Percentiles rank a stretch among this genome's conserved stretches.
These are phyloP conservation scores for Buathra laborator DNA, from an alignment of 2,888 invertebrate species.

Conservation along the genomic window DNA sequence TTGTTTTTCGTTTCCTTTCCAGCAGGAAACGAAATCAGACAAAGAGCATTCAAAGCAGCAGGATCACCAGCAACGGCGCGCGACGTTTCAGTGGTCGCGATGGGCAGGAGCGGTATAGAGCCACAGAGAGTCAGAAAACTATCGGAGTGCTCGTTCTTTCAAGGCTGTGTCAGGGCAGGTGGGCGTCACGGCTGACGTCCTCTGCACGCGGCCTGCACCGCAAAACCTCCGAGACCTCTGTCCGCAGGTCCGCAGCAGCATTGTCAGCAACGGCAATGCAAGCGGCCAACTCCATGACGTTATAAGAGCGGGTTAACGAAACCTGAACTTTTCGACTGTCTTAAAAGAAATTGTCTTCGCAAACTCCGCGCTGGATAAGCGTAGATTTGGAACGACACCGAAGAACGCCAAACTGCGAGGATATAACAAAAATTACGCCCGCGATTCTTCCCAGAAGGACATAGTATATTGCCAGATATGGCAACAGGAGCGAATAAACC, in stretches of 20 bases:
- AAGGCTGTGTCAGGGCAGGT: conserved; percentile 76
- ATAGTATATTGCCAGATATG: neutral
- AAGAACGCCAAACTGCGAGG: conserved; percentile 9
- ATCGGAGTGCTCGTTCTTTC: conserved; percentile 59
- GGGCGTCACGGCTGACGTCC: conserved; percentile 78
- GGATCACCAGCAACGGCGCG: conserved; percentile 69
- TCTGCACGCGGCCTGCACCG: conserved; percentile 63
- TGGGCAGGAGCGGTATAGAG: conserved; percentile 35
- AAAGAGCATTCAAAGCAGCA: conserved; percentile 58
- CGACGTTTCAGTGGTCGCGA: conserved; percentile 70
- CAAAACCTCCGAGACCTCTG: conserved; percentile 64
- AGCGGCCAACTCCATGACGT: neutral
- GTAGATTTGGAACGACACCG: neutral
- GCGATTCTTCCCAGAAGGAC: conserved; percentile 3
- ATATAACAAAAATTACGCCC: conserved; percentile 38
- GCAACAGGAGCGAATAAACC: neutral
- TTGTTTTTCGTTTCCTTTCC: conserved; percentile 3
- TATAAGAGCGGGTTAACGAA: neutral
- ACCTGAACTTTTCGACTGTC: neutral
- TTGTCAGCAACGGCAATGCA: conserved; percentile 28
- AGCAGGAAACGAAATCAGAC: conserved; percentile 61
- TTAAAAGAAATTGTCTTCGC: neutral
- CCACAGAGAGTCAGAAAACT: conserved; percentile 61
- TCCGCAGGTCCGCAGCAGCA: conserved; percentile 27
- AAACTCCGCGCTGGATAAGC: neutral